A percentile compares a stretch with the other conserved stretches of the same genome.
These are phyloP conservation scores for Noctilio leporinus DNA, from an alignment of 2,113 vertebrate species.

Conservation along the genomic window DNA sequence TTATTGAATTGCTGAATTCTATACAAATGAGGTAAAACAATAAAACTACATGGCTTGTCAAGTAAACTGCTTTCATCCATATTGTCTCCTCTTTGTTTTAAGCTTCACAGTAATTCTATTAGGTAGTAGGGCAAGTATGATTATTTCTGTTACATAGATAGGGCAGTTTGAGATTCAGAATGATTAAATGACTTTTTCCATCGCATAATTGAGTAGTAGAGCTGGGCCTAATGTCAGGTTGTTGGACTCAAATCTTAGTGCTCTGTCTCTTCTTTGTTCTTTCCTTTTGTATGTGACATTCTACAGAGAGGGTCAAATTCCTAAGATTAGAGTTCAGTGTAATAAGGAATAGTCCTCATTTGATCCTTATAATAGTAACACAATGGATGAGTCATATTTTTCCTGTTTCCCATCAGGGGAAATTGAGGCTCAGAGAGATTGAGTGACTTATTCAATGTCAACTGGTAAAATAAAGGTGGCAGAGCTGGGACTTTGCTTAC, in stretches of 20 bases:
- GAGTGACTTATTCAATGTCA: conserved; percentile 36
- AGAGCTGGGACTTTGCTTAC: background rate
- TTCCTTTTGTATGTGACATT: background rate
- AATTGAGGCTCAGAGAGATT: conserved; percentile 16
- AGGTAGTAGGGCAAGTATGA: background rate
- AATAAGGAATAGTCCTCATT: background rate
- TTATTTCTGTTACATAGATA: background rate
- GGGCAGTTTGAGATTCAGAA: background rate
- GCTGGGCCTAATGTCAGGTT: background rate
- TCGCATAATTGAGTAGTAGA: background rate
- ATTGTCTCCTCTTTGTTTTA: background rate
- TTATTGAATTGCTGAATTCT: conserved; percentile 26
- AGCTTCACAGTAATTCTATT: background rate
- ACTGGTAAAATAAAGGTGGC: conserved; percentile 4
- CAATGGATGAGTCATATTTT: background rate
- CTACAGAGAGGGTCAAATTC: background rate
- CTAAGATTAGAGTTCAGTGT: background rate
- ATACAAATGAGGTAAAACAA: background rate
- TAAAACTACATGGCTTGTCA: background rate
- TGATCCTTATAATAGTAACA: background rate
- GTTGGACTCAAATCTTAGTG: background rate
- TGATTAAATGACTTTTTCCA: conserved; percentile 1
- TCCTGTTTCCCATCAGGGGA: background rate
- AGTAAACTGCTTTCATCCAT: background rate
- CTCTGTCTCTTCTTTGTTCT: background rate